A percentile compares a stretch with the other conserved stretches of the same genome.
Conservation (phyloP, 35 echinoderm and acorn worm species). For the Hemicentrotus pulcherrimus region DNA sequence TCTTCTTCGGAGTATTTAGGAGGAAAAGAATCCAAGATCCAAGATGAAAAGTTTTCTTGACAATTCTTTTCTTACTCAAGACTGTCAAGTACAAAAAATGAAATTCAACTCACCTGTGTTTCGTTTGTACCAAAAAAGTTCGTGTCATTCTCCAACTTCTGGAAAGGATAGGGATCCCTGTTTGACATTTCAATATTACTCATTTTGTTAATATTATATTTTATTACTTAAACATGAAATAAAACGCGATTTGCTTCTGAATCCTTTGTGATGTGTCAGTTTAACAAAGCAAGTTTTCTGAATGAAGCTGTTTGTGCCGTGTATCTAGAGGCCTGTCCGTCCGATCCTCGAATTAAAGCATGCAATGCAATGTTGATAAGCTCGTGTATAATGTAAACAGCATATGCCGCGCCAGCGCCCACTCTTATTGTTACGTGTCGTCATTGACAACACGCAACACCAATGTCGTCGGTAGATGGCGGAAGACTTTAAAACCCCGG, state of each 20-base stretch:
- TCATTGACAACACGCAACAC: neutral
- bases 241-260: neutral
- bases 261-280: neutral
- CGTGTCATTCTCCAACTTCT: constrained; percentile 81
- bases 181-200: constrained; percentile 72
- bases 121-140: constrained; percentile 45
- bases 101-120: neutral
- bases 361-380: neutral
- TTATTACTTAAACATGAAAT: neutral
- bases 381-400: neutral
- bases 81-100: too few relatives aligned
- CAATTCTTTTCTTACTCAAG: neutral
- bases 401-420: neutral
- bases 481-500: neutral
- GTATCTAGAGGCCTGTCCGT: neutral
- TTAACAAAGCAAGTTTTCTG: neutral
- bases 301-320: neutral
- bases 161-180: constrained; percentile 90
- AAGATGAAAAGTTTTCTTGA: neutral
- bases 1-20: too few relatives aligned
- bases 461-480: neutral
- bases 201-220: neutral
- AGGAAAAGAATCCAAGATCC: too few relatives aligned
- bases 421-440: neutral
- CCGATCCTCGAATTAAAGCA: too few relatives aligned